These are phyloP conservation scores for Chalcis sispes DNA, from an alignment of 2,888 invertebrate species.

Conservation along the genomic window DNA sequence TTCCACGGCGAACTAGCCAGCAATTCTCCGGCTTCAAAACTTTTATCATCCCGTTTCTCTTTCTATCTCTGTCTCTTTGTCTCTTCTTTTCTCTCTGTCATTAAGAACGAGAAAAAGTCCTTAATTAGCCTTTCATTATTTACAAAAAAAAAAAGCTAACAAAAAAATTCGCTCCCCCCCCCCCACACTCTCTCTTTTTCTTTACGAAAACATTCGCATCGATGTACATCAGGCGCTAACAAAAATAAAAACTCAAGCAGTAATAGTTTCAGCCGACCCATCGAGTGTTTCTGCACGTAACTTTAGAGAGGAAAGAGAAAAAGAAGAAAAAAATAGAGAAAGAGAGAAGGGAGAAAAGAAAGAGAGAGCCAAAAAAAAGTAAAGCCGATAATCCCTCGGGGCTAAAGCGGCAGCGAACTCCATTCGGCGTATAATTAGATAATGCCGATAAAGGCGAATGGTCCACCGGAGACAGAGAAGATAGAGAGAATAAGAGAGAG, in stretches of 20 bases:
- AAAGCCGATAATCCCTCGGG: constrained; percentile 21
- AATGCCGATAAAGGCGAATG: constrained; percentile 32
- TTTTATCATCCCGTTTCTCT: constrained; percentile 53
- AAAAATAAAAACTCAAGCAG: neutral
- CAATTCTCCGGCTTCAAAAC: constrained; percentile 40
- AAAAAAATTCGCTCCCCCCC: neutral
- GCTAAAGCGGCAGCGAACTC: neutral
- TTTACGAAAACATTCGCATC: neutral
- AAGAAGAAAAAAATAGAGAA: neutral
- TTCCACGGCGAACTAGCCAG: neutral
- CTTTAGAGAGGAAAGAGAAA: neutral
- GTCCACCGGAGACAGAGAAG: neutral
- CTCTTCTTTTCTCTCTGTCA: constrained; percentile 9
- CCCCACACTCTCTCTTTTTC: too few relatives aligned
- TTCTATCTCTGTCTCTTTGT: neutral
- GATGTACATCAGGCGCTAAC: neutral
- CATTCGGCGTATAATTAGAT: constrained; percentile 49
- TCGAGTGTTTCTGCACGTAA: constrained; percentile 16
- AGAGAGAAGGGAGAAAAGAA: neutral
- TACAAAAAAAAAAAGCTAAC: constrained; percentile 1
- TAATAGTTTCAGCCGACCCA: too few relatives aligned
- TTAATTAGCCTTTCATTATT: constrained; percentile 50
- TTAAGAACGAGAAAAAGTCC: constrained; percentile 42
- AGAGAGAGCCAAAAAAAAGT: neutral
- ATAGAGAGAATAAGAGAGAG: constrained; percentile 7